Conservation (phyloP, 2,888 invertebrate species). For the Neoaliturus tenellus region DNA sequence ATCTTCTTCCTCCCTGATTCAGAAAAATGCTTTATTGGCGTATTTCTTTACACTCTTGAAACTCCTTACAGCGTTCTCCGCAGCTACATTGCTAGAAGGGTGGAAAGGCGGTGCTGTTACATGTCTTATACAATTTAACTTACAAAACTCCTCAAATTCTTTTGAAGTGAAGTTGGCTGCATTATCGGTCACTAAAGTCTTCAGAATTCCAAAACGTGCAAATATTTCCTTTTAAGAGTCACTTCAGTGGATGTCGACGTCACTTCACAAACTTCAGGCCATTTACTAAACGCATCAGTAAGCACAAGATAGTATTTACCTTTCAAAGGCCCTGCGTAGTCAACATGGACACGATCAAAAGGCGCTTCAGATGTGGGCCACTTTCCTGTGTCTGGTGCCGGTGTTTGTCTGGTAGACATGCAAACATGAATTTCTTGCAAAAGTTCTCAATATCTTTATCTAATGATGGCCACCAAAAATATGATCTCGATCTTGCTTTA, state of each 20-base stretch:
- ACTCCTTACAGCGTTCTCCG: background rate
- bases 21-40: no score
- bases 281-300: conserved; percentile 28
- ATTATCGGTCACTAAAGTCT: background rate
- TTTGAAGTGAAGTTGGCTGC: background rate
- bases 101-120: background rate
- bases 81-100: background rate
- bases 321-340: background rate
- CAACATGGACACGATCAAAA: conserved; percentile 39
- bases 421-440: conserved; percentile 8
- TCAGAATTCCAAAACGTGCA: conserved; percentile 17
- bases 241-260: no score
- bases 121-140: no score
- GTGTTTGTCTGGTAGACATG: background rate
- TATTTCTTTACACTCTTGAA: no score
- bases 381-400: background rate
- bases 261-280: conserved; percentile 40
- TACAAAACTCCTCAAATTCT: no score
- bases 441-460: conserved; percentile 26
- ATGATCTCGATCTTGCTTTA: conserved; percentile 35
- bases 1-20: no score
- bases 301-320: background rate
- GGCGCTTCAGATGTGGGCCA: background rate
- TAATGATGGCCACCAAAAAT: conserved; percentile 47
- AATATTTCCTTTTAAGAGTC: conserved; percentile 28